Conservation (phyloP, 2,797 vertebrate genomes). For the Pseudomugil gertrudae region DNA sequence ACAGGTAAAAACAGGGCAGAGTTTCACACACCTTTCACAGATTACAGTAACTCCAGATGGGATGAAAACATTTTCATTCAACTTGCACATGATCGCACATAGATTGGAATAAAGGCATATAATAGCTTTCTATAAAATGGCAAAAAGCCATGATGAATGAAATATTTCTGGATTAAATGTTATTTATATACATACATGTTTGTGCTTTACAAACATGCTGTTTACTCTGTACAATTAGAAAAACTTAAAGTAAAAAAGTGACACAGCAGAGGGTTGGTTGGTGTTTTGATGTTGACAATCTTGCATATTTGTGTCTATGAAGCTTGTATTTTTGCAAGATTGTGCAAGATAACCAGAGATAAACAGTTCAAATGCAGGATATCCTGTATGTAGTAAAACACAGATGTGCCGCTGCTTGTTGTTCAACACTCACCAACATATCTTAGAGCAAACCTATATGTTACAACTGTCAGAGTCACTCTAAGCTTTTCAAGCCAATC, state of each 20-base stretch:
- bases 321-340: slow-evolving; percentile 20
- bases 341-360: slow-evolving; percentile 55
- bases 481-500: not conserved
- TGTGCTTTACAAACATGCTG: not conserved
- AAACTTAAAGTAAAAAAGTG: not conserved
- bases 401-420: not conserved
- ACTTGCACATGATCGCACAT: too few relatives aligned
- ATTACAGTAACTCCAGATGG: too few relatives aligned
- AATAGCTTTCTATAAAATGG: too few relatives aligned
- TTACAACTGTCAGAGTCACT: not conserved
- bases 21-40: too few relatives aligned
- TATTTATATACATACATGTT: too few relatives aligned
- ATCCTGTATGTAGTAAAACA: slow-evolving; percentile 67
- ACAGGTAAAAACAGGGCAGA: too few relatives aligned
- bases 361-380: slow-evolving; percentile 55
- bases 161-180: too few relatives aligned
- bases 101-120: too few relatives aligned
- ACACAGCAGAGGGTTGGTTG: not conserved
- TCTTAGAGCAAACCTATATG: not conserved
- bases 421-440: not conserved
- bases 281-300: not conserved
- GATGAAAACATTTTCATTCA: too few relatives aligned
- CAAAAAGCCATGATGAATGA: too few relatives aligned
- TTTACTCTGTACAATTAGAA: not conserved
- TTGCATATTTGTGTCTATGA: not conserved